Evolutionary conservation across 2,797 vertebrate species (phyloP).

Genomic region (Falco peregrinus): DNA sequence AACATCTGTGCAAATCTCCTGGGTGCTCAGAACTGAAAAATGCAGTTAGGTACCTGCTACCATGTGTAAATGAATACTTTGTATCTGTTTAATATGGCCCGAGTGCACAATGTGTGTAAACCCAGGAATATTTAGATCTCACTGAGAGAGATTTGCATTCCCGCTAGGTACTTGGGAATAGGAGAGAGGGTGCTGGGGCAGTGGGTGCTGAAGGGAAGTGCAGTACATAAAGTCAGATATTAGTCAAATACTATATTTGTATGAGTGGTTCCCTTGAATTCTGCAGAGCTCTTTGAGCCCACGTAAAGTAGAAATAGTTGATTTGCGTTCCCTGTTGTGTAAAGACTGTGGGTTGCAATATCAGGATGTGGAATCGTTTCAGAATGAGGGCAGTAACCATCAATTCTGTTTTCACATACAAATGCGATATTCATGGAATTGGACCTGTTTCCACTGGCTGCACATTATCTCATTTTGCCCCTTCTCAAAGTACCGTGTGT

Average conservation of each 20-base stretch:
- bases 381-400: background rate
- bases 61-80: background rate
- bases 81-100: background rate
- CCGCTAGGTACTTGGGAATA: background rate
- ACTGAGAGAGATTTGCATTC: background rate
- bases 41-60: background rate
- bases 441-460: background rate
- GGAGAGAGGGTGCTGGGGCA: background rate
- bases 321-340: background rate
- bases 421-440: background rate
- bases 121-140: background rate
- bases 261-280: background rate
- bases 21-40: background rate
- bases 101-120: background rate
- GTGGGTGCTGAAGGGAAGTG: background rate
- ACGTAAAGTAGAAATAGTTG: background rate
- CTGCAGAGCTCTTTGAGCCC: background rate
- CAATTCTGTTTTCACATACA: background rate
- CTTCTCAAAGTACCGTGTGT: background rate
- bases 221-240: background rate
- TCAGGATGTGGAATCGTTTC: background rate
- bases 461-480: background rate
- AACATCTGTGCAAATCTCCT: slow-evolving; percentile 38
- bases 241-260: background rate
- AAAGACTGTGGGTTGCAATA: background rate